Base-by-base conservation (phyloP, 2,888 invertebrate species). In the Catocala nupta region DNA sequence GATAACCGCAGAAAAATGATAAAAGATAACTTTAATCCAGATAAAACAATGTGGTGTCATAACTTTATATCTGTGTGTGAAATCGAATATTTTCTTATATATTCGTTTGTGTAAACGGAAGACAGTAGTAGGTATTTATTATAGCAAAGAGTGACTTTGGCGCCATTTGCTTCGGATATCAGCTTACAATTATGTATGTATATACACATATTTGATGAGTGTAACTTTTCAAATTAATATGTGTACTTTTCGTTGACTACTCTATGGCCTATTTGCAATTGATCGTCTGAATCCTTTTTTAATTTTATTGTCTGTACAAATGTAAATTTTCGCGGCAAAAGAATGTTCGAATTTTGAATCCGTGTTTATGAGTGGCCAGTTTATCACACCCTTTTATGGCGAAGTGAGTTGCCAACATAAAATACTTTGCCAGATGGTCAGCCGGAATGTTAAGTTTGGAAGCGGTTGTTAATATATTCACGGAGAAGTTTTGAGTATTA, bases 391-490 rank as follows among this genome's bases (percentile, higher is more conserved):
- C 74, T 39, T 76, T 60, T 57, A 73, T 62, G 63, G 80, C 50
- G 48, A 60, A 66, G 56, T 66, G 49, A 63, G 70, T 73, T 71
- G 42, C 63, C 54, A 67, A 61, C 56, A 62, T 56, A 65, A 73
- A 73, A 73, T 65, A 71, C 55, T 68, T 68, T 12, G 52, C 75
- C 77, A 80, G 78, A 77, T 77, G 80, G 66, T 63, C 69, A 60
- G 60, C 44, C 66, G 71, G 77, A 66, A 77, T 73, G 64, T 52
- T 59, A 68, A 70, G 62, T 59, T 55, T 59, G 54, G 54, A 70
- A 67, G 57, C 64, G 55, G 50, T 33, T 54, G 75, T 65, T 48
- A 53, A 55, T 45, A 43, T 54, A 66, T 69, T 61, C 57, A 54
- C 43, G 62, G 63, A 51, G 54, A 44, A 56, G 54, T 53, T 55